A percentile compares a stretch with the other conserved stretches of the same genome.
Conservation (phyloP, 2,888 invertebrate species). For the Nebria salina region DNA sequence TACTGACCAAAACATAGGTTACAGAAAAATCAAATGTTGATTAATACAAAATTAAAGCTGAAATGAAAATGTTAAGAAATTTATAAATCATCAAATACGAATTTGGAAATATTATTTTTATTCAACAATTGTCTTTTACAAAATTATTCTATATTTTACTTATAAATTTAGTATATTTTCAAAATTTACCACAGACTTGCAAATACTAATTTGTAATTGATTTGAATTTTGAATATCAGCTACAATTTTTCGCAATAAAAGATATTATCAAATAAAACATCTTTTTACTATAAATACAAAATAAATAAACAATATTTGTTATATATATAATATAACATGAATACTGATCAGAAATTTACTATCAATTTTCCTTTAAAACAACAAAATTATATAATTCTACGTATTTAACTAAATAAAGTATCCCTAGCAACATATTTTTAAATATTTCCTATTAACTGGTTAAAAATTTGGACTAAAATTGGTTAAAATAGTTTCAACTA, state of each 20-base stretch:
- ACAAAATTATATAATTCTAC: conserved; percentile 39
- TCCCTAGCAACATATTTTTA: conserved; percentile 19
- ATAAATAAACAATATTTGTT: background rate
- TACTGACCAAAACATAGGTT: too few relatives aligned
- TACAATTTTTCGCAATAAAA: background rate
- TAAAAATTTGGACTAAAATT: conserved; percentile 34
- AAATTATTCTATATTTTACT: background rate
- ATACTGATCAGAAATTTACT: conserved; percentile 41
- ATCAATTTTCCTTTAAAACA: conserved; percentile 45
- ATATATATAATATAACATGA: background rate
- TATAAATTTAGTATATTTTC: background rate
- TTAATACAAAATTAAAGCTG: background rate
- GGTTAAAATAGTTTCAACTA: conserved; percentile 44
- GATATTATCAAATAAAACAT: background rate
- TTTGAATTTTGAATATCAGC: background rate
- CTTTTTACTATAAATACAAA: background rate
- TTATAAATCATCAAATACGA: background rate
- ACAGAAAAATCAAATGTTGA: too few relatives aligned
- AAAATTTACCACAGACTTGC: background rate
- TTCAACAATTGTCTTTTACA: background rate
- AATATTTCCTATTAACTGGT: background rate
- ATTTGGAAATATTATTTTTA: background rate
- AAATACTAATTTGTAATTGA: background rate
- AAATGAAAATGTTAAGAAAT: background rate
- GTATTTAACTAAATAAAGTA: conserved; percentile 19